Base-by-base conservation (phyloP, 1,140 invertebrate species). In the Homarus americanus region DNA sequence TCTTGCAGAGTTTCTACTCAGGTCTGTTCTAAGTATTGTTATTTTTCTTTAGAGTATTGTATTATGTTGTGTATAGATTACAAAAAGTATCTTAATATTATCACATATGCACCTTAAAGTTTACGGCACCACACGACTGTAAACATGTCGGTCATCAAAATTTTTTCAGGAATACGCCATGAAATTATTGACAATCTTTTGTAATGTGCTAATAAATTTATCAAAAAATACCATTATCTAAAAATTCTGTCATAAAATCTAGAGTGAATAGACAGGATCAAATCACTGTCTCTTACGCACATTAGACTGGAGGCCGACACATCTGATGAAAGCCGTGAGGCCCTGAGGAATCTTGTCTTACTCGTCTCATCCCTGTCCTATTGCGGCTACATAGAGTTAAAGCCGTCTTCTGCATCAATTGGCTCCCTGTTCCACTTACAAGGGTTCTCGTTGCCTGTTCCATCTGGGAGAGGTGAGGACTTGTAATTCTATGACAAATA, bases 301-400 rank as follows among this genome's bases (percentile, higher is more conserved):
- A 94, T 20, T 91, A 97, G 97, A 94, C 95, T 97, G 91, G 97
- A 98, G 94, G 96, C 96, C 93, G 96, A 97, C 91, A 96, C 96
- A 92, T 96, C 96, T 0, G 95, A 96, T 53, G 97, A 98, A 94
- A 96, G 97, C 10, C 96, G 97, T 93, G 97, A 99, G 92, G 98
- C 98, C 7, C 96, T 99, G 73, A 95, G 98, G 89, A 99, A 99
- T 95, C 95, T 99, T 87, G 97, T 99, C 1, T 95, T 99, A 69
- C 97, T 99, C 96, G 96, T 99, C 90, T 97, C 98, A 12, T 99
- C 98, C 28, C 95, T 99, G 41, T 98, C 98, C 93, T 98, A 98
- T 95, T 99, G 98, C 94, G 98, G 98, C 66, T 98, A 97, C 93
- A 97, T 96, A 7, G 98, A 99, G 94, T 95, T 99, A 72, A 95